phyloP scores from a whole-genome alignment of 2,113 vertebrate species.

The Vimba vimba region DNA sequence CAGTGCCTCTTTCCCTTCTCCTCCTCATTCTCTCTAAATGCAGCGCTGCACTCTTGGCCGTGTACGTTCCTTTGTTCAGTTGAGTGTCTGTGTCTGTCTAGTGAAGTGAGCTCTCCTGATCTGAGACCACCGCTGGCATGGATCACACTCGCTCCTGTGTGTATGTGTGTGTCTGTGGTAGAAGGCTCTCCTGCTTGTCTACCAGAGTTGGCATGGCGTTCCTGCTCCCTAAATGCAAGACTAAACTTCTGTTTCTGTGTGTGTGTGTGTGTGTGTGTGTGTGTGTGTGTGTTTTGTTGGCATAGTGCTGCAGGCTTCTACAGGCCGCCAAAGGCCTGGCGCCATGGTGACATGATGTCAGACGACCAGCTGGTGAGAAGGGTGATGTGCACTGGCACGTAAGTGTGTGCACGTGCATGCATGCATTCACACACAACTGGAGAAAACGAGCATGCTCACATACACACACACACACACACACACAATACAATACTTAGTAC shows the following conservation, averaged over 20 bases:
- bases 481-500: not conserved
- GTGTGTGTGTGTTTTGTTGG: slow-evolving; percentile 7
- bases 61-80: slow-evolving; percentile 42
- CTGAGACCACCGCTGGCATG: slow-evolving; percentile 40
- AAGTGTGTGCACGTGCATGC: slow-evolving; percentile 49
- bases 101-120: slow-evolving; percentile 34
- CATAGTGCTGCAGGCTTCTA: slow-evolving; percentile 34
- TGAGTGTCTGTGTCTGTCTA: slow-evolving; percentile 40
- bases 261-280: not conserved
- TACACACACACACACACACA: not conserved
- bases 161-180: slow-evolving; percentile 3
- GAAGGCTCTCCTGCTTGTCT: slow-evolving; percentile 38
- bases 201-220: slow-evolving; percentile 39
- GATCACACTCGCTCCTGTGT: slow-evolving; percentile 18
- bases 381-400: slow-evolving; percentile 55
- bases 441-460: not conserved
- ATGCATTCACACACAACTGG: slow-evolving; percentile 33
- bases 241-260: slow-evolving; percentile 23
- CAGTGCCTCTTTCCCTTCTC: slow-evolving; percentile 3
- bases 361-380: slow-evolving; percentile 57
- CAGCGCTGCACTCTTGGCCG: slow-evolving; percentile 37
- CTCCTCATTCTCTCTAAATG: not conserved
- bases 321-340: slow-evolving; percentile 54
- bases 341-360: slow-evolving; percentile 56
- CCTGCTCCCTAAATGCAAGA: slow-evolving; percentile 34